These are phyloP conservation scores for Ptychoptera contaminata DNA, from an alignment of 2,888 invertebrate species.

Conservation along the genomic window DNA sequence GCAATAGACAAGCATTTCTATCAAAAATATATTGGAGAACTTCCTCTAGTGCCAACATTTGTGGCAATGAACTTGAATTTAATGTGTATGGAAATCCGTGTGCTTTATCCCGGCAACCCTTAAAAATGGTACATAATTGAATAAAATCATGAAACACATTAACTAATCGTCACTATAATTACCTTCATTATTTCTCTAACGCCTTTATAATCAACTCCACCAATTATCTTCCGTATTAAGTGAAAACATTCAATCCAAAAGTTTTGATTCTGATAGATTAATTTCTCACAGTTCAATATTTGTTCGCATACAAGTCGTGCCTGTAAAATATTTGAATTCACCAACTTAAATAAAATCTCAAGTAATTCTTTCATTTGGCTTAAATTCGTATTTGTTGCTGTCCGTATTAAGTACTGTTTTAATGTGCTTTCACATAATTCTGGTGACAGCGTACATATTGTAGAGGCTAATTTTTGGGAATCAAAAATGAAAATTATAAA, in stretches of 20 bases:
- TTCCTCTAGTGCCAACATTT: conserved; percentile 63
- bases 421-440: conserved; percentile 64
- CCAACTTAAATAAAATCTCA: conserved; percentile 56
- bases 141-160: no score
- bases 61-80: conserved; percentile 66
- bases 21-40: conserved; percentile 84
- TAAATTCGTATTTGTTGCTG: conserved; percentile 57
- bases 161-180: no score
- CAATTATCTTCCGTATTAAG: conserved; percentile 69
- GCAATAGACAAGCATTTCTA: conserved; percentile 77
- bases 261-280: conserved; percentile 63
- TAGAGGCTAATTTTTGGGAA: conserved; percentile 28
- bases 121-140: conserved; percentile 18
- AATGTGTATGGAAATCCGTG: conserved; percentile 62
- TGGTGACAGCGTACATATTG: conserved; percentile 46
- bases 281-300: conserved; percentile 65
- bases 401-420: conserved; percentile 55
- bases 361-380: conserved; percentile 62
- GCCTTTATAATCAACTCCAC: conserved; percentile 89
- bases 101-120: conserved; percentile 79
- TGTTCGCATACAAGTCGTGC: conserved; percentile 65
- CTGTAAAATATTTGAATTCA: conserved; percentile 53
- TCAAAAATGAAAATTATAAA: not conserved
- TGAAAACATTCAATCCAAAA: conserved; percentile 85
- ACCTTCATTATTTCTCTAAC: conserved; percentile 88